phyloP scores from a whole-genome alignment of 2,888 invertebrate species.

The Caenorhabditis zanzibari region DNA sequence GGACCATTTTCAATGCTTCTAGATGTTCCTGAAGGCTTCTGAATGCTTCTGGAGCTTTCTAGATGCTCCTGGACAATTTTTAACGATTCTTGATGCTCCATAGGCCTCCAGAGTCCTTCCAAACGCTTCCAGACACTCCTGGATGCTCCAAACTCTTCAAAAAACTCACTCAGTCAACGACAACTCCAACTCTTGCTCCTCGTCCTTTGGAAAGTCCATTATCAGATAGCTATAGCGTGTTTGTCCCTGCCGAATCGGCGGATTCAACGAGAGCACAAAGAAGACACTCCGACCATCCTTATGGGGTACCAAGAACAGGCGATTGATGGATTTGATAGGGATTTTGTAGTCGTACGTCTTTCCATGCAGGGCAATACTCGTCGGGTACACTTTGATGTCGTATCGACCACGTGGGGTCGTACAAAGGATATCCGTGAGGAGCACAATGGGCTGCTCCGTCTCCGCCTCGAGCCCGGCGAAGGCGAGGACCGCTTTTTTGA shows the following conservation, averaged over 20 bases:
- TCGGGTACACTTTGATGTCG: constrained; percentile 94
- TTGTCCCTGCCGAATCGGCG: constrained; percentile 99
- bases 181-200: constrained; percentile 93
- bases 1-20: no score
- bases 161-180: constrained; percentile 92
- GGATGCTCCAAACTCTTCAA: not conserved
- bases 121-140: no score
- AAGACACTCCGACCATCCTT: constrained; percentile 98
- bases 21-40: no score
- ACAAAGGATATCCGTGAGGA: constrained; percentile 96
- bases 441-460: constrained; percentile 97
- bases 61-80: no score
- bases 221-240: constrained; percentile 98
- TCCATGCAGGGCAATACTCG: constrained; percentile 94
- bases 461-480: constrained; percentile 95
- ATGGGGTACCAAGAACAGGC: constrained; percentile 95
- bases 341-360: constrained; percentile 99
- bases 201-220: constrained; percentile 94
- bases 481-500: constrained; percentile 96
- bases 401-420: constrained; percentile 98
- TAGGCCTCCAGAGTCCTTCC: no score
- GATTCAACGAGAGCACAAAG: constrained; percentile 96
- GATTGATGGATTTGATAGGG: constrained; percentile 95
- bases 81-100: no score
- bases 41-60: no score